Conservation (phyloP, 2,888 invertebrate genomes). For the Acronicta aceris region DNA sequence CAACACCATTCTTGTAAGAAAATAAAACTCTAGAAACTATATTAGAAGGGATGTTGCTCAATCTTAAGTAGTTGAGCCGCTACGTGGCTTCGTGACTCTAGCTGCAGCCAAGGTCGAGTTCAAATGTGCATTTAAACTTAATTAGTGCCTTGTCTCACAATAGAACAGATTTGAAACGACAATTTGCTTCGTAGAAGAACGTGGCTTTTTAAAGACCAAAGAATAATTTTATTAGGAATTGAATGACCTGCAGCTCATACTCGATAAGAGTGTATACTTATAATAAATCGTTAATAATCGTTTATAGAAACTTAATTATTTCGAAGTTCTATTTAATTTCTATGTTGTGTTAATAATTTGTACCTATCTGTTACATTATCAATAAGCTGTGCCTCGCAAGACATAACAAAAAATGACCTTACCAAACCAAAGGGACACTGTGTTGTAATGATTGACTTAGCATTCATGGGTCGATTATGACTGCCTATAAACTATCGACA, state of each 20-base stretch:
- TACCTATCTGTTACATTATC: neutral
- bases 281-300: too few species aligned
- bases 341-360: neutral
- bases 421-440: slow-evolving; percentile 28
- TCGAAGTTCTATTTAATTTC: neutral
- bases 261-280: too few species aligned
- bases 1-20: slow-evolving; percentile 21
- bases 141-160: slow-evolving; percentile 58
- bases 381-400: slow-evolving; percentile 5
- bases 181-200: slow-evolving; percentile 1
- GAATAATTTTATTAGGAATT: slow-evolving; percentile 2
- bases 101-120: slow-evolving; percentile 64
- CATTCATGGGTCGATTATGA: slow-evolving; percentile 25
- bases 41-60: slow-evolving; percentile 72
- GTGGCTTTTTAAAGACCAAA: neutral
- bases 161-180: slow-evolving; percentile 14
- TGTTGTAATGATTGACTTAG: slow-evolving; percentile 34
- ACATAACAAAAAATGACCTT: slow-evolving; percentile 42
- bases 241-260: neutral
- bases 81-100: slow-evolving; percentile 58
- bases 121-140: slow-evolving; percentile 63
- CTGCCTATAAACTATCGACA: slow-evolving; percentile 22
- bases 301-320: neutral
- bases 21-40: slow-evolving; percentile 55
- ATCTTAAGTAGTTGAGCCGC: slow-evolving; percentile 46